Evolutionary conservation across 2,113 vertebrate genomes (phyloP), one percentile per base, ranked within the genome.

Genomic region (Phaethornis superciliosus): DNA sequence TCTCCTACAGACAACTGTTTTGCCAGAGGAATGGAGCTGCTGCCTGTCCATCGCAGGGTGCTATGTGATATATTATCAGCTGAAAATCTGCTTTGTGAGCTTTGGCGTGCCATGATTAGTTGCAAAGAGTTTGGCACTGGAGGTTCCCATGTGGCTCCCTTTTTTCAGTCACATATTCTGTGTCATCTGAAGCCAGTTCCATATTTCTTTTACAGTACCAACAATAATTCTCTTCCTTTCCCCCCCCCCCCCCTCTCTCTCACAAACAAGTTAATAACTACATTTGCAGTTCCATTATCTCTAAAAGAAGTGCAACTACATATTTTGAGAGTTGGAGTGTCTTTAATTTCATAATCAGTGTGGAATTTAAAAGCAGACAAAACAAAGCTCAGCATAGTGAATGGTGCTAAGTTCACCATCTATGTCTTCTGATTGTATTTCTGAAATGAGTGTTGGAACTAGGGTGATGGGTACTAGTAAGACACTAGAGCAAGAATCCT

Each of bases 171-270:
- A 17, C 54, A 13, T 42, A n/a, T 12, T n/a, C 35, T 0, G 1
- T 65, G 54, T 37, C 33, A 72, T 65, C 91, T n/a, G 51, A 76
- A 89, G 67, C 46, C 93, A 92, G 74, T 82, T 69, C 86, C 46
- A 4, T 30, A 11, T 70, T 82, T 56, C 55, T 92, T 94, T 32
- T 77, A 67, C 81, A 74, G 37, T 33, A 77, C 60, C 54, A 88
- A 74, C 51, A 68, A 72, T 56, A 76, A 58, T 60, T 75, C 51
- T 42, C 49, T 56, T 19, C 33, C 59, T 80, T 64, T 21, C 20
- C 47, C 26, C 55, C 21, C 49, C 32, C n/a, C n/a, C n/a, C n/a
- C n/a, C n/a, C n/a, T 54, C 33, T 24, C 12, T n/a, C 16, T 12
- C 49, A 58, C 19, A 86, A 93, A 54, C 12, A 87, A 40, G 10